Base-by-base conservation (phyloP, 2,888 invertebrate genomes). In the Timandra comae region DNA sequence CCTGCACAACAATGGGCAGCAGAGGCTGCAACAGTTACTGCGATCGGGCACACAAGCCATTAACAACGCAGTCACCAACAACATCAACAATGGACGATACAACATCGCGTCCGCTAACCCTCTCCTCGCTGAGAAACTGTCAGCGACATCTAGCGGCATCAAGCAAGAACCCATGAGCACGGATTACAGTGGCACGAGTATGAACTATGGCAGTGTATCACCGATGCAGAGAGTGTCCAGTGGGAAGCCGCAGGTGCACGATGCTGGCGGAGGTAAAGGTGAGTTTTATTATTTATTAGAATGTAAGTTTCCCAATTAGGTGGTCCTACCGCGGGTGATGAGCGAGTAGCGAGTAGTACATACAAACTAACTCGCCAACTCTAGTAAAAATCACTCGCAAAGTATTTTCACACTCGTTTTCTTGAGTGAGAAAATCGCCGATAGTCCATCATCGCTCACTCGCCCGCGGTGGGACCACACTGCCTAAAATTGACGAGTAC, bases 61-160 rank as follows among this genome's bases (percentile, higher is more conserved):
- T 70, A 73, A 82, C 67, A 78, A 76, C 52, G 75, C 68, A 39
- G 74, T 82, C 35, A 63, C 71, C n/a, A 80, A 71, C 41, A 81
- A 72, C 27, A 87, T 84, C 42, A 86, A 86, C 57, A 86, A 88
- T 58, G 89, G 89, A 53, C 81, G 91, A 66, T 93, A 91, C 68
- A 93, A 93, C 50, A 94, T 95, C 46, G 93, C 93, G 13, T 94
- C 95, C 7, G 93, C 94, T 27, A 96, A 96, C 77, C 96, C 96
- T 8, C 77, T 96, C 48, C 87, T 96, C 42, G 95, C 95, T 52
- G 95, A 95, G 87, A 92, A 92, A 68, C 75, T 89, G 47, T 89
- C 95, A 61, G 94, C 95, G 72, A 92, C 93, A 88, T 89, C 88
- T 77, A 82, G 86, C 76, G 77, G 87, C 66, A 78, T 88, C 76